phyloP scores from a whole-genome alignment of 2,888 invertebrate species.

The Cosmia pyralina region DNA sequence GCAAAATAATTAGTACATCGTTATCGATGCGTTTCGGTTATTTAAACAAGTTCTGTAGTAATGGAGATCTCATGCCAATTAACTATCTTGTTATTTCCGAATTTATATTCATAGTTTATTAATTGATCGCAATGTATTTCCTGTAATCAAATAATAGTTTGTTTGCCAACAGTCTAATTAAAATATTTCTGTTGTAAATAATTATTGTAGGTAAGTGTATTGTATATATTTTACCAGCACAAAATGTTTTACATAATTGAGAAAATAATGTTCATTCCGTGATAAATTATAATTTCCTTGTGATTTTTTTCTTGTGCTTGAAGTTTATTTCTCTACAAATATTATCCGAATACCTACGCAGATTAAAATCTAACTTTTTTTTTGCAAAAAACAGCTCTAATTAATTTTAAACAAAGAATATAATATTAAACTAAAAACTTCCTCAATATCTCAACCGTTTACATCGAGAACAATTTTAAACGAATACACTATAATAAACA shows the following conservation, averaged over 20 bases:
- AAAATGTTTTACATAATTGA: not conserved
- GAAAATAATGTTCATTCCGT: no score
- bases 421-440: constrained; percentile 3
- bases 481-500: constrained; percentile 18
- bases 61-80: constrained; percentile 51
- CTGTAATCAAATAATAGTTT: constrained; percentile 40
- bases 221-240: not conserved
- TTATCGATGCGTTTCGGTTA: constrained; percentile 51
- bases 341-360: no score
- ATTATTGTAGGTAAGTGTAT: not conserved
- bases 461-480: constrained; percentile 31
- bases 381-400: not conserved
- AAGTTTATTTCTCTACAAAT: no score
- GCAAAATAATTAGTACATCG: constrained; percentile 22
- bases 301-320: not conserved
- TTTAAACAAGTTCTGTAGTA: constrained; percentile 53
- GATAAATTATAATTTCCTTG: not conserved
- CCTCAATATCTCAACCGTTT: not conserved
- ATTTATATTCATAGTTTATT: constrained; percentile 45
- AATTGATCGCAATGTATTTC: constrained; percentile 53
- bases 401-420: not conserved
- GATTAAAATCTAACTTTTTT: no score
- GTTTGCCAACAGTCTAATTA: constrained; percentile 15
- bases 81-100: constrained; percentile 38
- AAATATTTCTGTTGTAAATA: constrained; percentile 10